Conservation (phyloP, 92 coral and sea anemone genomes). For the Actinostola sp. region DNA sequence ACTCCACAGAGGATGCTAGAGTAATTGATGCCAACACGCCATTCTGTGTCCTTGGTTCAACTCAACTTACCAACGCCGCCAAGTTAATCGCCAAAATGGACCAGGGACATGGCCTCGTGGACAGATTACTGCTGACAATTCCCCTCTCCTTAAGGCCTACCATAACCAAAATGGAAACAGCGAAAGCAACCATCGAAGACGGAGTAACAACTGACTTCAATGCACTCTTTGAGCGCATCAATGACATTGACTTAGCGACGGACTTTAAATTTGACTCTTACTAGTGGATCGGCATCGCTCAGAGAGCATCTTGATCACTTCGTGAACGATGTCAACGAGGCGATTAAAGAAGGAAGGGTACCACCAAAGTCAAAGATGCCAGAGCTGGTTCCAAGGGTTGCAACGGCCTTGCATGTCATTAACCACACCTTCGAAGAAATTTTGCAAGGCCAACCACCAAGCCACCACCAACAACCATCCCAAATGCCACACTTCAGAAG, state of each 20-base stretch:
- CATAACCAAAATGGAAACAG: conserved; percentile 50
- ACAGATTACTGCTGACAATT: conserved; percentile 51
- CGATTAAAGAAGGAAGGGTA: conserved; percentile 34
- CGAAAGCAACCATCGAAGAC: conserved; percentile 11
- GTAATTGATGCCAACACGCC: conserved; percentile 39
- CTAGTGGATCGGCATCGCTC: too few species aligned
- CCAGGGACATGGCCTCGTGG: conserved; percentile 48
- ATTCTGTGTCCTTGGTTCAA: conserved; percentile 56
- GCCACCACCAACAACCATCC: conserved; percentile 19
- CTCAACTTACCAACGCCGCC: conserved; percentile 49
- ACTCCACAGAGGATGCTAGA: conserved; percentile 40
- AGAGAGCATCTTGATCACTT: conserved; percentile 17
- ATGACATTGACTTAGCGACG: background rate
- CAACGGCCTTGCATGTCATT: conserved; percentile 47
- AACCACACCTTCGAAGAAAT: conserved; percentile 36
- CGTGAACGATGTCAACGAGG: conserved; percentile 30
- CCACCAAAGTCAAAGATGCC: conserved; percentile 40
- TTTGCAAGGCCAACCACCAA: conserved; percentile 24
- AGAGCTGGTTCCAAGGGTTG: conserved; percentile 47
- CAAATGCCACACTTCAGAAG: conserved; percentile 5
- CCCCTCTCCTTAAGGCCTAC: conserved; percentile 47
- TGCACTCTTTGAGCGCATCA: background rate
- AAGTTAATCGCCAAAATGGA: conserved; percentile 53
- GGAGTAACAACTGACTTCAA: conserved; percentile 7
- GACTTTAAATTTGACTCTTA: background rate